These are phyloP conservation scores for Lemur catta DNA, from an alignment of 2,797 vertebrate genomes.

Conservation along the genomic window DNA sequence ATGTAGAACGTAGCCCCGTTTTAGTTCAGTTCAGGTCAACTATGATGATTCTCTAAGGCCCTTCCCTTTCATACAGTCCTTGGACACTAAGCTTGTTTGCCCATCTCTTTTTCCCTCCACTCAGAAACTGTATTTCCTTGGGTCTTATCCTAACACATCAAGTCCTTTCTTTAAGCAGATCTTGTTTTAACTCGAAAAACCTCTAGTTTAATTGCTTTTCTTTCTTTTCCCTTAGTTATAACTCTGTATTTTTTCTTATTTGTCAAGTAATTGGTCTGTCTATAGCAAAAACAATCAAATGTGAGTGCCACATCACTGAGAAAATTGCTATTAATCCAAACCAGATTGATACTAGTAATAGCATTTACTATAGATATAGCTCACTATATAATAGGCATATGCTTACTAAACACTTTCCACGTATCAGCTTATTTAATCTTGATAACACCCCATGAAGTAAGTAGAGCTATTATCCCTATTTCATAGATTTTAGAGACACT, in stretches of 20 bases:
- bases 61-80: not conserved
- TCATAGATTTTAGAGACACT: not conserved
- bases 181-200: not conserved
- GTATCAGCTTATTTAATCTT: not conserved
- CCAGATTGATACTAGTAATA: not conserved
- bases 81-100: not conserved
- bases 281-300: not conserved
- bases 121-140: not conserved
- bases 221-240: not conserved
- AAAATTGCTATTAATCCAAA: not conserved
- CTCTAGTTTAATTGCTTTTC: not conserved
- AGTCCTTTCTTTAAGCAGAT: not conserved
- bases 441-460: not conserved
- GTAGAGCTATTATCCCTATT: not conserved
- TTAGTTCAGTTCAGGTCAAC: not conserved
- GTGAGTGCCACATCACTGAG: not conserved
- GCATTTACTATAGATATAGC: not conserved
- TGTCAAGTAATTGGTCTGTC: not conserved
- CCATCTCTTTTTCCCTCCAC: not conserved
- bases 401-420: not conserved
- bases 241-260: not conserved
- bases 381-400: not conserved
- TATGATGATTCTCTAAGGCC: not conserved
- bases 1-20: not conserved
- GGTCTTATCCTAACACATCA: not conserved